Evolutionary conservation across 2,113 vertebrate genomes (phyloP), one percentile per base, ranked within the genome.

Genomic region (Sisor rabdophorus): DNA sequence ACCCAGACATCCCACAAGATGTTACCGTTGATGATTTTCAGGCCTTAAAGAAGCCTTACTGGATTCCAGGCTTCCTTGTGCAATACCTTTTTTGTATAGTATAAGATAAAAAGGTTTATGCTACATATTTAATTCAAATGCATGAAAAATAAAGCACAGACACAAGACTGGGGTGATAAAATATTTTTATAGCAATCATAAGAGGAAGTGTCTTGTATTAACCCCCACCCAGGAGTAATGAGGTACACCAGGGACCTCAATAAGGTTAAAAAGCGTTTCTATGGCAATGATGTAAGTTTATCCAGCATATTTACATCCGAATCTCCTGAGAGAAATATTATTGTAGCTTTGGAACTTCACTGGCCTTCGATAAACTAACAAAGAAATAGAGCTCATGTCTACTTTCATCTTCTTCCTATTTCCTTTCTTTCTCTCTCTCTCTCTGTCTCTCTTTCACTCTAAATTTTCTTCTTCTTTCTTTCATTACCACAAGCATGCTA

Each of bases 241-340:
- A 63, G 32, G 58, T 67, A 71, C 63, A 12, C 84, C 74, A 58
- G 80, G 82, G 76, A 75, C 73, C 77, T 79, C 79, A 81, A 79
- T 85, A 77, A 84, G 79, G 79, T 81, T 58, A 75, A 81, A 83
- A 85, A 79, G 78, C 71, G 86, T 88, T 84, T 87, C 88, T 87
- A 88, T 88, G 83, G 84, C 80, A 84, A 88, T 88, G 80, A 85
- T 80, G 78, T 75, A 86, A 79, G 81, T 86, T 83, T 84, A 88
- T 77, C 75, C 71, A 32, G 81, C 84, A 80, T 89, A 90, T 92
- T 92, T 91, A 91, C 87, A 89, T 89, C 78, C 79, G 70, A 30
- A 71, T 81, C 87, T 86, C 87, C 15, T 82, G 87, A 88, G 90
- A 82, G 76, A 68, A 50, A 74, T 76, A 83, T 81, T 82, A 79